Base-by-base conservation (phyloP, 2,888 invertebrate genomes). In the Fragum fragum region DNA sequence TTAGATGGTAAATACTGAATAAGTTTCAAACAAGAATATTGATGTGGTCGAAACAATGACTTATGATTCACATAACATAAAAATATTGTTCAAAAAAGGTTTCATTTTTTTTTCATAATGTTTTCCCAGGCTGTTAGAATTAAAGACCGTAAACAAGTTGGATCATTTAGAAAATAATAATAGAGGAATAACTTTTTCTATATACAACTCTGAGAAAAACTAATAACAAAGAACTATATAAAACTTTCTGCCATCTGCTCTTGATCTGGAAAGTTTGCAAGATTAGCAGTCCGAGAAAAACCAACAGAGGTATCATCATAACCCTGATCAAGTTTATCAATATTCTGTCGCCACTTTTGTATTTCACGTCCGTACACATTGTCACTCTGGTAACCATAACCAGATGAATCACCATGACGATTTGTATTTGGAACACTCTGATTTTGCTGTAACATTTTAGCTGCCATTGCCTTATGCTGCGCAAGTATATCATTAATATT, bases 381-480 rank as follows among this genome's bases (percentile, higher is more conserved):
- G 39, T 68, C 71, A 53, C 69, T 69, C 36, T 75, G 73, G 69
- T 79, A 68, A 52, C 69, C 52, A 52, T 52, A 47, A 47, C 69
- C 69, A 16, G 23, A 28, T 21, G n/a, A 26, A 32, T 21, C 16
- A 26, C n/a, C 42, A 18, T 69, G 29, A 16, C 52, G 23, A 23
- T 55, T 73, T 23, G 73, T 70, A 70, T 70, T 68, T 28, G 29
- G 57, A 57, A 69, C 59, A 55, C 63, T 21, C n/a, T 66, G 73
- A 57, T 26, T 63, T 28, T 72, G 76, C 29, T 76, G 72, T 53
- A 84, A 29, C 82, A 86, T 81, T 75, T 87, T 83, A 14, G 85
- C 78, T 5, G 87, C 85, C 26, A 87, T 57, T 23, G 88, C 87
- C 59, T 88, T 87, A 32, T 89, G 89, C 66, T 83, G 87, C 36